Conservation (phyloP, 2,797 vertebrate species). For the Harpagifer antarcticus region DNA sequence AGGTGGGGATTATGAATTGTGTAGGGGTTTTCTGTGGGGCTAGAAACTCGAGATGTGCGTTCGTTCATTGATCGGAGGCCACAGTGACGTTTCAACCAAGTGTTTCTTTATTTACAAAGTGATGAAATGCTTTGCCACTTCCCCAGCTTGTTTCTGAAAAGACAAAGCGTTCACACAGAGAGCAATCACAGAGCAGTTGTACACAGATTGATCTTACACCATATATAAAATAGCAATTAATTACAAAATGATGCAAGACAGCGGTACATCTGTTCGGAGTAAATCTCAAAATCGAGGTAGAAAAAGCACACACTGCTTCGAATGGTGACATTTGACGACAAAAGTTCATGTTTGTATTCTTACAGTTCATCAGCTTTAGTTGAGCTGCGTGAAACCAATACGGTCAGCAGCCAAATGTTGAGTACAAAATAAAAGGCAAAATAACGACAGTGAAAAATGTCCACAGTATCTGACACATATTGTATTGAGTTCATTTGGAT, state of each 20-base stretch:
- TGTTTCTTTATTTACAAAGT: constrained; percentile 81
- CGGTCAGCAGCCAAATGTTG: constrained; percentile 23
- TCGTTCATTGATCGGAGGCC: constrained; percentile 7
- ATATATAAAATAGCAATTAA: constrained; percentile 66
- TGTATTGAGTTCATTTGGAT: constrained; percentile 26
- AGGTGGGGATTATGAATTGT: constrained; percentile 27
- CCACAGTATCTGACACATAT: constrained; percentile 37
- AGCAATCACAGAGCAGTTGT: constrained; percentile 52
- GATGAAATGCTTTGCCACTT: constrained; percentile 53
- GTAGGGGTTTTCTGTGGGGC: constrained; percentile 2
- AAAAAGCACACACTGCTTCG: constrained; percentile 74
- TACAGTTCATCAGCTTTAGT: constrained; percentile 25
- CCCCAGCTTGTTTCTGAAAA: constrained; percentile 42
- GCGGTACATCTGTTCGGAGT: constrained; percentile 50
- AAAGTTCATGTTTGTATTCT: constrained; percentile 33
- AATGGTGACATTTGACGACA: constrained; percentile 59
- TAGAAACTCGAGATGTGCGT: neutral
- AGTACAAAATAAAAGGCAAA: constrained; percentile 36
- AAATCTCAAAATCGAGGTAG: constrained; percentile 81
- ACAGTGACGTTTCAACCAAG: constrained; percentile 55
- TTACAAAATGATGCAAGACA: constrained; percentile 67
- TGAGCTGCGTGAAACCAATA: neutral
- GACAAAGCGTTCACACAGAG: constrained; percentile 52
- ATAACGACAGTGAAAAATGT: constrained; percentile 33
- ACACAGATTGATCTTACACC: constrained; percentile 54